Percentiles rank a stretch among this genome's conserved stretches.
These are phyloP conservation scores for Mystacides longicornis DNA, from an alignment of 2,888 invertebrate species.

Conservation along the genomic window DNA sequence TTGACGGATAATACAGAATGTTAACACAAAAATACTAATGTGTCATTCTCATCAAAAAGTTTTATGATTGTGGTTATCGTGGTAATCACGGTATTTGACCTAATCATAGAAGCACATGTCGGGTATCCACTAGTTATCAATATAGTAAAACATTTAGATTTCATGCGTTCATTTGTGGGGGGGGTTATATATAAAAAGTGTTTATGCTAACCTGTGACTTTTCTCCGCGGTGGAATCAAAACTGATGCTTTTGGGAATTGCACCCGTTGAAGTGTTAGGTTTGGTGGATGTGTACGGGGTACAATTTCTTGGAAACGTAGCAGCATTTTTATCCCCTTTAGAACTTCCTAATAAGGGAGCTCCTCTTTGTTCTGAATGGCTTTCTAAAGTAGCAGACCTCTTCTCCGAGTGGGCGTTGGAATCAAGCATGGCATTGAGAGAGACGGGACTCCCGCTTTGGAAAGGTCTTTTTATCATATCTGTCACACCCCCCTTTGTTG, in stretches of 20 bases:
- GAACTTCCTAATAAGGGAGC: conserved; percentile 38
- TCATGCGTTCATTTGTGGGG: no score
- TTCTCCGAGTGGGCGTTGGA: conserved; percentile 40
- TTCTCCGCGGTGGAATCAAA: conserved; percentile 86
- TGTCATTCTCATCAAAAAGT: no score
- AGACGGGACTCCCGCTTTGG: conserved; percentile 32
- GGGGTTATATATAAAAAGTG: not conserved
- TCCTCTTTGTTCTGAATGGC: conserved; percentile 41
- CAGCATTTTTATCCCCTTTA: conserved; percentile 25
- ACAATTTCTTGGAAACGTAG: conserved; percentile 26
- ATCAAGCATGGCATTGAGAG: conserved; percentile 41
- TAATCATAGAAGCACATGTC: no score
- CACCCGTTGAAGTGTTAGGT: conserved; percentile 61
- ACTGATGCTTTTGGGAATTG: conserved; percentile 87
- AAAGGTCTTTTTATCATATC: conserved; percentile 28
- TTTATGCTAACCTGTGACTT: conserved; percentile 48
- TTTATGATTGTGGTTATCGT: no score
- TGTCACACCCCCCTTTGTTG: conserved; percentile 34
- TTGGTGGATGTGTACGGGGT: conserved; percentile 29
- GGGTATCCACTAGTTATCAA: no score
- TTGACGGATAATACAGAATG: no score
- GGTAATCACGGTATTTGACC: no score
- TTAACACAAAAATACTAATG: no score
- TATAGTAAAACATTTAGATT: no score
- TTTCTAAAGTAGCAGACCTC: conserved; percentile 46